Evolutionary conservation across 1,140 invertebrate genomes (phyloP).

Genomic region (Oppia nitens): DNA sequence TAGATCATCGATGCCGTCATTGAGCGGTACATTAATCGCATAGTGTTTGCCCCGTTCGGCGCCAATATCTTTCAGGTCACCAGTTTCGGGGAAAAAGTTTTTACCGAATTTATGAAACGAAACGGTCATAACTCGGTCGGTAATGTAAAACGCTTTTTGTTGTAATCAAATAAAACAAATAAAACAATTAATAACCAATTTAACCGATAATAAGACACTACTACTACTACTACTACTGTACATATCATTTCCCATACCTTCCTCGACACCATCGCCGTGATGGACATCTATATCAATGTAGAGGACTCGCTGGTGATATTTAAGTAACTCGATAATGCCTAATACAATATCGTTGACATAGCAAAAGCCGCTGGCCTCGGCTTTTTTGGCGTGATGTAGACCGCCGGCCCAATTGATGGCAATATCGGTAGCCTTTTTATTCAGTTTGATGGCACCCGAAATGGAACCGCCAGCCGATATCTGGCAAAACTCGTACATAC

Average conservation of each 20-base stretch:
- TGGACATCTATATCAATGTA: constrained; percentile 38
- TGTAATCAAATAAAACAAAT: neutral
- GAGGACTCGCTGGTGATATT: constrained; percentile 31
- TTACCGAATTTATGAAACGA: constrained; percentile 34
- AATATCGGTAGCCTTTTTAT: constrained; percentile 33
- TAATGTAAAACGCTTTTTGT: constrained; percentile 32
- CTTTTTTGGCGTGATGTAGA: constrained; percentile 35
- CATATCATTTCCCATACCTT: too few species aligned
- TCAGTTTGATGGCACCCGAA: constrained; percentile 32
- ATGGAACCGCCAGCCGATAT: constrained; percentile 33
- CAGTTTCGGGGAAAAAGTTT: constrained; percentile 67
- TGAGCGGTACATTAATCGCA: constrained; percentile 88
- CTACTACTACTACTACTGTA: too few species aligned
- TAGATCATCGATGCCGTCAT: constrained; percentile 96
- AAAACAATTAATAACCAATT: too few species aligned
- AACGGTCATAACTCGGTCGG: constrained; percentile 33
- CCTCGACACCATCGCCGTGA: constrained; percentile 35
- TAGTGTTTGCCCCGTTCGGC: constrained; percentile 96
- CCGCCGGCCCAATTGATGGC: constrained; percentile 35
- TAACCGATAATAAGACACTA: too few species aligned
- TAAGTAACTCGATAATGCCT: constrained; percentile 34
- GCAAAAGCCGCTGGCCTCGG: constrained; percentile 34
- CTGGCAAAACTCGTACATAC: constrained; percentile 34
- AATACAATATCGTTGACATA: constrained; percentile 37
- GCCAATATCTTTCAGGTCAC: constrained; percentile 75